A percentile compares a stretch with the other conserved stretches of the same genome.
Evolutionary conservation across 1,140 invertebrate species (phyloP).

Genomic region (Steinernema khuongi): DNA sequence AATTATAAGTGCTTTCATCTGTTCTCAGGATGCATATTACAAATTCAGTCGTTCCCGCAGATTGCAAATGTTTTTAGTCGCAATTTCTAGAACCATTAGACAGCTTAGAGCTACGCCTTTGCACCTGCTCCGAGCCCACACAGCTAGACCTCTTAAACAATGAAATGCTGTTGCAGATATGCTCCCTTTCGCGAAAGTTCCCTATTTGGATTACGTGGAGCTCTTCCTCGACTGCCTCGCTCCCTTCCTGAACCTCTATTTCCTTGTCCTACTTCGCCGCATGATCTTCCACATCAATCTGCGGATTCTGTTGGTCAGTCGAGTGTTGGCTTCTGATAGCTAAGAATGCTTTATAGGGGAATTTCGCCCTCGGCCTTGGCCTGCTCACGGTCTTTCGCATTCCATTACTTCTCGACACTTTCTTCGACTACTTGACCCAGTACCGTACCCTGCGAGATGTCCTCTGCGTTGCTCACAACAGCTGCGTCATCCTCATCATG

Average conservation of each 20-base stretch:
- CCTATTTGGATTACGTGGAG: background rate
- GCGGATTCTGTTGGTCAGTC: background rate
- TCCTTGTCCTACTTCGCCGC: background rate
- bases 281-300: background rate
- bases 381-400: background rate
- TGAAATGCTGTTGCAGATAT: background rate
- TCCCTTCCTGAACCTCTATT: conserved; percentile 1
- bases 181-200: background rate
- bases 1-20: too few species aligned
- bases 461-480: background rate
- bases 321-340: background rate
- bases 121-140: too few species aligned
- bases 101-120: too few species aligned
- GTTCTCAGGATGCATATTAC: too few species aligned
- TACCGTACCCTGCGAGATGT: background rate
- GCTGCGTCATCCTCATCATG: background rate
- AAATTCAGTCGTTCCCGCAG: too few species aligned
- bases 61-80: too few species aligned
- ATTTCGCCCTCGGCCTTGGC: background rate
- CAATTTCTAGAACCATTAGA: too few species aligned
- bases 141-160: too few species aligned
- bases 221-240: background rate
- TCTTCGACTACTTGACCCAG: background rate
- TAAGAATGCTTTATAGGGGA: background rate
- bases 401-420: background rate